phyloP scores from a whole-genome alignment of 1,140 invertebrate genomes.

The Heliothis subflexa region DNA sequence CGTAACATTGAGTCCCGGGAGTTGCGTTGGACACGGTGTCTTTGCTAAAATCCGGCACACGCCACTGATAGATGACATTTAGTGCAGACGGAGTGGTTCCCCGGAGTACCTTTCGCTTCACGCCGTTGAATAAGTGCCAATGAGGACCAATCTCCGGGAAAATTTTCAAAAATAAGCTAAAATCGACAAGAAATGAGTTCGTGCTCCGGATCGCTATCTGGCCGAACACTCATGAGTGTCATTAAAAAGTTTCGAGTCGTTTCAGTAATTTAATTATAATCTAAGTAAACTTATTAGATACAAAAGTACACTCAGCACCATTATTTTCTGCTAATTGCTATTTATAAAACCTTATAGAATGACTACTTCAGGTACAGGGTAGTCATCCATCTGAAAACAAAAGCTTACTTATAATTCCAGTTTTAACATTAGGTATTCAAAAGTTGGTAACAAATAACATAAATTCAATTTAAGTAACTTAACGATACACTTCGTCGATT shows the following conservation, averaged over 20 bases:
- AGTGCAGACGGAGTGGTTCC: constrained; percentile 77
- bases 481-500: too few relatives aligned
- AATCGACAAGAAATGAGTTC: constrained; percentile 42
- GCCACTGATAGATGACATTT: constrained; percentile 78
- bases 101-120: constrained; percentile 75
- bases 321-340: neutral
- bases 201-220: constrained; percentile 9
- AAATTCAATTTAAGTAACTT: too few relatives aligned
- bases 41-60: constrained; percentile 71
- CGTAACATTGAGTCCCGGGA: constrained; percentile 65
- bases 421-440: neutral
- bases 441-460: too few relatives aligned
- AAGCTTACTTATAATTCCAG: neutral
- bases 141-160: constrained; percentile 67
- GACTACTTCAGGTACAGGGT: constrained; percentile 9
- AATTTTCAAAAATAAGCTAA: constrained; percentile 66
- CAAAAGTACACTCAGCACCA: neutral
- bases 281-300: neutral
- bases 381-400: constrained; percentile 14
- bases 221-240: neutral
- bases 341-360: constrained; percentile 17
- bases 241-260: neutral
- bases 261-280: neutral
- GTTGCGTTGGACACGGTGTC: constrained; percentile 72
- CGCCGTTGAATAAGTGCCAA: constrained; percentile 80